Base-by-base conservation (phyloP, 2,113 vertebrate genomes). In the Chaetodon trifascialis region DNA sequence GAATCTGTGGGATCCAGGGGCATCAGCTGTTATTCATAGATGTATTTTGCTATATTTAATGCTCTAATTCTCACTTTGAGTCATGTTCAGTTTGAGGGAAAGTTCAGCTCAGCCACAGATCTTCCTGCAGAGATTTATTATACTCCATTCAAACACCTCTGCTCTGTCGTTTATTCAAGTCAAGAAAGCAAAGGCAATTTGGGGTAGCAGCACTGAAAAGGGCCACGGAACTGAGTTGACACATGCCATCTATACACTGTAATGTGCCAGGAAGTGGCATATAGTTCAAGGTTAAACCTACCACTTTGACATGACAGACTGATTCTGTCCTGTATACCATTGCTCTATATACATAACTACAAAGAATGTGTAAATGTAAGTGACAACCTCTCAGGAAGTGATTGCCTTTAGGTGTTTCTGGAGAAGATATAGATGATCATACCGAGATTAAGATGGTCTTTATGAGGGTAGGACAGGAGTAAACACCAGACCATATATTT, bases 21-120 rank as follows among this genome's bases (percentile, higher is more conserved):
- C 30, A 79, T 83, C 74, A 79, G 77, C 64, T 87, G 84, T 56
- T 82, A 14, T 56, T 81, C 49, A 71, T 86, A 65, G 40, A 30
- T 7, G 36, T 59, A 71, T 79, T 58, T 77, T n/a, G 60, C 69
- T 68, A 52, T 73, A 36, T 76, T 82, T 42, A 73, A 7, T 49
- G 30, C 52, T 15, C 55, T 55, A 62, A 68, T 60, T 46, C 46
- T 77, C n/a, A 72, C 16, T 71, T 75, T 44, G 44, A 68, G 71
- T 51, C 16, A 75, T 67, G 54, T 11, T 63, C 21, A 58, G 8
- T 71, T 75, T 38, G n/a, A 8, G 55, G 62, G 51, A 77, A 49
- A 55, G 63, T 54, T 76, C 56, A 81, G n/a, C 19, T 56, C 7
- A 3, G 36, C 58, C 17, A 46, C 15, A 80, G 10, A 60, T 59